Conservation (phyloP, 2,113 vertebrate species). For the Xenopus borealis region DNA sequence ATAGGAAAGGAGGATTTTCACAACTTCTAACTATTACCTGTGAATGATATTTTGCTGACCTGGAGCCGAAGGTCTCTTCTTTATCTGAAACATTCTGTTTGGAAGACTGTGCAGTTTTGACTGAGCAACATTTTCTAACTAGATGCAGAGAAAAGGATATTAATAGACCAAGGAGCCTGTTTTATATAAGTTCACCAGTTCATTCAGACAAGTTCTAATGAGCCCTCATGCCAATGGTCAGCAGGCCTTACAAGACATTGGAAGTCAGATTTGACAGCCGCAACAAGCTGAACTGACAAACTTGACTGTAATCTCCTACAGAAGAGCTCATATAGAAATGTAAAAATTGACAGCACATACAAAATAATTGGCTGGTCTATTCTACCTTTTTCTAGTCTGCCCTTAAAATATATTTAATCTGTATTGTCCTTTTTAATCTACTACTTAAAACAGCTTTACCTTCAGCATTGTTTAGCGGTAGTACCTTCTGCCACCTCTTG, state of each 20-base stretch:
- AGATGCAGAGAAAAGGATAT: not conserved
- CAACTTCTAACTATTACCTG: not conserved
- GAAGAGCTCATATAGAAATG: not conserved
- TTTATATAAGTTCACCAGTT: slow-evolving; percentile 31
- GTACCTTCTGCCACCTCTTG: too few relatives aligned
- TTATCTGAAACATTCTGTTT: not conserved
- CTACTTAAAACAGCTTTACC: too few relatives aligned
- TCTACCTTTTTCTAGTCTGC: too few relatives aligned
- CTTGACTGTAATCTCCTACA: not conserved
- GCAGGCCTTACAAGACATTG: slow-evolving; percentile 1
- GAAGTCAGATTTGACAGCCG: not conserved
- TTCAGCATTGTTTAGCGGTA: too few relatives aligned
- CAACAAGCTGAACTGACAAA: not conserved
- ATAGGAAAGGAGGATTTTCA: slow-evolving; percentile 12
- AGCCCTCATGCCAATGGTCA: not conserved
- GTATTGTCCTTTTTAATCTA: too few relatives aligned
- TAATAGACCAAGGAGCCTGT: not conserved
- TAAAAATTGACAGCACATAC: too few relatives aligned
- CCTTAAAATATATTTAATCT: too few relatives aligned
- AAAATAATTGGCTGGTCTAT: too few relatives aligned
- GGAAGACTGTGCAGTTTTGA: not conserved
- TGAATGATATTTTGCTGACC: slow-evolving; percentile 8
- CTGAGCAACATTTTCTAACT: too few relatives aligned
- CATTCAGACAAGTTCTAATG: slow-evolving; percentile 5
- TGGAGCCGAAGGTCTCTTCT: not conserved